phyloP scores from a whole-genome alignment of 2,888 invertebrate genomes.

The Dusona sp. region DNA sequence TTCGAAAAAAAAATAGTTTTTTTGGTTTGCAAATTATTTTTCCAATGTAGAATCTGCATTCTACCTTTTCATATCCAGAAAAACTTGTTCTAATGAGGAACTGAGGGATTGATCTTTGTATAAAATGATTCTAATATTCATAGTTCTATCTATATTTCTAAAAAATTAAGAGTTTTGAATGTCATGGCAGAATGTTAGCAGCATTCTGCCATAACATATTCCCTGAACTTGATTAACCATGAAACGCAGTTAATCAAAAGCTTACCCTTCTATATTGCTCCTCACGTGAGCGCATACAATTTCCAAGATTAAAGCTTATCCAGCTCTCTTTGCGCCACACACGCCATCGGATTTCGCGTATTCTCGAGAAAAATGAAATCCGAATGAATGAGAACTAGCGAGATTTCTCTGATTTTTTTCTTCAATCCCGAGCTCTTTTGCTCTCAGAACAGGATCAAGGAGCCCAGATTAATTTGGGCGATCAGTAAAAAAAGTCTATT shows the following conservation, averaged over 20 bases:
- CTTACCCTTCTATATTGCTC: slow-evolving; percentile 33
- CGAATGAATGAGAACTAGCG: slow-evolving; percentile 48
- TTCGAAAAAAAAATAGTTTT: neutral
- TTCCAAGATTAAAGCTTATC: slow-evolving; percentile 56
- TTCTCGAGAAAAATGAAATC: slow-evolving; percentile 32
- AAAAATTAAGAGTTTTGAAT: neutral
- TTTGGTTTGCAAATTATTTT: neutral
- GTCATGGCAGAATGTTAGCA: neutral
- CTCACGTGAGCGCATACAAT: slow-evolving; percentile 35
- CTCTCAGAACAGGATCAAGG: slow-evolving; percentile 7
- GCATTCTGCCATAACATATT: neutral
- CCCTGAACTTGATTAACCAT: slow-evolving; percentile 19
- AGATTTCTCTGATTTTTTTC: slow-evolving; percentile 38
- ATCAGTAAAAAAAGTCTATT: neutral
- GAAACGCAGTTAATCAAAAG: slow-evolving; percentile 40
- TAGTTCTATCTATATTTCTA: neutral
- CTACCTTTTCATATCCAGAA: neutral
- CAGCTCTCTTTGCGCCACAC: slow-evolving; percentile 18
- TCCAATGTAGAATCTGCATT: neutral
- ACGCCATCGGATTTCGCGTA: slow-evolving; percentile 17
- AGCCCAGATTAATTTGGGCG: slow-evolving; percentile 43
- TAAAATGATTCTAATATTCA: neutral
- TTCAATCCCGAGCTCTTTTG: neutral
- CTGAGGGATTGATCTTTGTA: neutral
- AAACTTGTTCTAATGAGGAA: neutral